phyloP scores from a whole-genome alignment of 2,797 vertebrate genomes.

The Syngnathus acus region DNA sequence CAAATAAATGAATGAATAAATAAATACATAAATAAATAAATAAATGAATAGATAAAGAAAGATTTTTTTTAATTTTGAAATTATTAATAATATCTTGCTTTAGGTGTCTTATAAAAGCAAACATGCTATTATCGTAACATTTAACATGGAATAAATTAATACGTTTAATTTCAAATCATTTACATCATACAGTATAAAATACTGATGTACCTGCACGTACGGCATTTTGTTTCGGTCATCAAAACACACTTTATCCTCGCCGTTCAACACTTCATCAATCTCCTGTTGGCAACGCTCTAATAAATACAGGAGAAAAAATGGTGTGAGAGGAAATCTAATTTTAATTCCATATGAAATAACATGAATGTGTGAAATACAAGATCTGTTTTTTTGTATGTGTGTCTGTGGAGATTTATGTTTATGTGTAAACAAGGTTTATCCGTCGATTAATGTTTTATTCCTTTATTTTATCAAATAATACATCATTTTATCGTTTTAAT shows the following conservation, averaged over 20 bases:
- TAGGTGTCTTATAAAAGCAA: not conserved
- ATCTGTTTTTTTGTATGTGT: too few relatives aligned
- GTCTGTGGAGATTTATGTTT: too few relatives aligned
- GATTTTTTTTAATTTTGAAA: too few relatives aligned
- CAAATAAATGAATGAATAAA: not conserved
- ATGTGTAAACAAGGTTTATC: too few relatives aligned
- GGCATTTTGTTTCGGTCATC: constrained; percentile 49
- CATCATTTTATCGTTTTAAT: not conserved
- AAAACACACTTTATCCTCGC: constrained; percentile 29
- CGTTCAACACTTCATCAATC: constrained; percentile 48
- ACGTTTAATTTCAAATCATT: not conserved
- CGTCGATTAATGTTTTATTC: too few relatives aligned
- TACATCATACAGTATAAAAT: not conserved
- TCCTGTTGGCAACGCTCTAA: constrained; percentile 49
- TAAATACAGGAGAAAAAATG: not conserved
- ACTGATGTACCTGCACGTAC: constrained; percentile 36
- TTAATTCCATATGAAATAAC: not conserved
- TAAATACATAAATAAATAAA: not conserved
- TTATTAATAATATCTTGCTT: not conserved
- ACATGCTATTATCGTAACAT: not conserved
- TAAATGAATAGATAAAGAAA: not conserved
- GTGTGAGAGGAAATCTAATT: not conserved
- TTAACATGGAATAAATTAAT: not conserved
- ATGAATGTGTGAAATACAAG: not conserved
- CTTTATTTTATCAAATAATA: not conserved